phyloP scores from a whole-genome alignment of 1,140 invertebrate species.

The Catajapyx aquilonaris region DNA sequence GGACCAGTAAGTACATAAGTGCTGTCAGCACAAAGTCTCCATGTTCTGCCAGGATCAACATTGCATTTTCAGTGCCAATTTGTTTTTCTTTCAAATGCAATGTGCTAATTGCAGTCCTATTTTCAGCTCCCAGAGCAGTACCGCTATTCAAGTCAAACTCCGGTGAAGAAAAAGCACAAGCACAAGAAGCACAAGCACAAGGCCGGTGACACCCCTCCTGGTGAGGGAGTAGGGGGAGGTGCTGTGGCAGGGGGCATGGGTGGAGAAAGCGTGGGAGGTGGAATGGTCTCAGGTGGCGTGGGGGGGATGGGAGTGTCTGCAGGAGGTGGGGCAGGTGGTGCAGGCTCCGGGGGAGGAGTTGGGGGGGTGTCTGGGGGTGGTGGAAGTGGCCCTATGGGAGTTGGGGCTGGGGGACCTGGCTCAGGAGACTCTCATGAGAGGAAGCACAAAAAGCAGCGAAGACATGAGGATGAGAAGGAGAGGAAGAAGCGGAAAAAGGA shows the following conservation, averaged over 20 bases:
- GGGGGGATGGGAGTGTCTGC: constrained; percentile 12
- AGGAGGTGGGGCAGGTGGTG: constrained; percentile 35
- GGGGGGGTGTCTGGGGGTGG: too few relatives aligned
- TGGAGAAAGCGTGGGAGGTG: constrained; percentile 37
- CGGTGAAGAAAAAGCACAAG: constrained; percentile 78
- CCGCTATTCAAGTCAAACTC: constrained; percentile 73
- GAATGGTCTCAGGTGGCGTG: constrained; percentile 12
- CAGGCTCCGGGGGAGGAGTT: constrained; percentile 7
- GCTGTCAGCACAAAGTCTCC: too few relatives aligned
- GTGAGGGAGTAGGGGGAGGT: constrained; percentile 10
- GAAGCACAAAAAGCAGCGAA: constrained; percentile 88
- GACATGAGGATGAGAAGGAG: constrained; percentile 84
- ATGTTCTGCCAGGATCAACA: too few relatives aligned
- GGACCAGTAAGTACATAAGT: constrained; percentile 50
- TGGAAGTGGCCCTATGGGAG: too few relatives aligned
- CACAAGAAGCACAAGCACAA: constrained; percentile 91
- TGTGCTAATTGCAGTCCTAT: too few relatives aligned
- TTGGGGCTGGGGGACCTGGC: constrained; percentile 4
- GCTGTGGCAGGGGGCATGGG: constrained; percentile 31
- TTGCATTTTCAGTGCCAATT: too few relatives aligned
- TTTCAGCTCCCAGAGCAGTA: constrained; percentile 83
- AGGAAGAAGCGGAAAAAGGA: constrained; percentile 87
- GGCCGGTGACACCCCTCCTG: constrained; percentile 47
- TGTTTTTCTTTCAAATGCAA: too few relatives aligned
- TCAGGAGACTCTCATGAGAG: constrained; percentile 72